phyloP scores from a whole-genome alignment of 1,140 invertebrate species.

The Campoletis sonorensis region DNA sequence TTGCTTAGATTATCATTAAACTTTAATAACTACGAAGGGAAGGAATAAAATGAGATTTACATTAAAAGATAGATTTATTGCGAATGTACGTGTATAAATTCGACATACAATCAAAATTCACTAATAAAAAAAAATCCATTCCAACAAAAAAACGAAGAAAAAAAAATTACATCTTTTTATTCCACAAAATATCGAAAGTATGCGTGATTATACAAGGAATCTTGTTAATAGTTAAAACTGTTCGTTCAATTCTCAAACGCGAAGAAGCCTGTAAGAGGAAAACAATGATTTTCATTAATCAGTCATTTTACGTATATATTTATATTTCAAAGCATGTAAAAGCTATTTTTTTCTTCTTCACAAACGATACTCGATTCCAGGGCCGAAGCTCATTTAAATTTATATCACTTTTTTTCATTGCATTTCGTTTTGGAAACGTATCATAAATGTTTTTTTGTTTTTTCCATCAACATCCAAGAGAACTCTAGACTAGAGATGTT shows the following conservation, averaged over 20 bases:
- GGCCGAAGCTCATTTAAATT: background rate
- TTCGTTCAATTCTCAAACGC: background rate
- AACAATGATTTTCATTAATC: conserved; percentile 30
- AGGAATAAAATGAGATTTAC: background rate
- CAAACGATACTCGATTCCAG: background rate
- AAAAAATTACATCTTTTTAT: conserved; percentile 11
- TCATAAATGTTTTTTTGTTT: background rate
- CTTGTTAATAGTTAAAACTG: background rate
- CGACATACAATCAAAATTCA: conserved; percentile 14
- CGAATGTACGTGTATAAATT: conserved; percentile 32
- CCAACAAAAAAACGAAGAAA: background rate
- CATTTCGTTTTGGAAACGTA: background rate
- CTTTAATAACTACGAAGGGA: no score
- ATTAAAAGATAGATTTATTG: conserved; percentile 34
- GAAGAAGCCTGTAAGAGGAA: background rate
- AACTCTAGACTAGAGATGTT: conserved; percentile 11
- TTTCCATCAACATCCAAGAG: background rate
- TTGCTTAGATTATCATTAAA: no score
- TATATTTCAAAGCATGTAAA: conserved; percentile 31
- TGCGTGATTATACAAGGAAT: background rate
- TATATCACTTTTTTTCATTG: conserved; percentile 30
- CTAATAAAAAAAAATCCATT: background rate
- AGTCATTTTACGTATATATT: conserved; percentile 30
- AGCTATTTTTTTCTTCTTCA: conserved; percentile 10
- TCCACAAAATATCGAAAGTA: background rate